Base-by-base conservation (phyloP, 2,797 vertebrate species). In the Esox lucius region DNA sequence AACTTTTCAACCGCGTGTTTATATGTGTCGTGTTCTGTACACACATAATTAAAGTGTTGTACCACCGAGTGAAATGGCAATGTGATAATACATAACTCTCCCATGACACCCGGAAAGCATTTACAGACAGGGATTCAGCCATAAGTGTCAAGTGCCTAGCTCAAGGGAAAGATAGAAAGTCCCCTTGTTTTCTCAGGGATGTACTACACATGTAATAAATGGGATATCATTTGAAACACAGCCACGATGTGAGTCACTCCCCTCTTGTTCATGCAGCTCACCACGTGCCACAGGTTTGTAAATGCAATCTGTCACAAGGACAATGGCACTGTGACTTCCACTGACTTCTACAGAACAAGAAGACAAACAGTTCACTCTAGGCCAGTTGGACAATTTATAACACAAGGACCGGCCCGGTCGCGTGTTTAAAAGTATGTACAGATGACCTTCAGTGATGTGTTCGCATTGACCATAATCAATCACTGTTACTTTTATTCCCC, bases 281-380 rank as follows among this genome's bases (percentile, higher is more conserved):
- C 31, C 9, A 28, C 22, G 61, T 51, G 74, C 77, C 59, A 24
- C 22, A 71, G 71, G 67, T 35, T 65, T 26, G 59, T 70, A 16
- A 66, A 6, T 24, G 53, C 4, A 12, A 68, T 84, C 71, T 75
- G 53, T 72, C 68, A 75, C 12, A 39, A 68, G 69, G 33, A 78
- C 56, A 79, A 80, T 59, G 78, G 56, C 62, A 71, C 72, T 56
- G 78, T 75, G 73, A 75, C 75, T 70, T 75, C 77, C 75, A 56
- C 78, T 84, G 77, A 83, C 81, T 79, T 64, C 78, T 49, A 67
- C 56, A 69, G 33, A 67, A 81, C 71, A 24, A 80, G 77, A 24
- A 16, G 24, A 80, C 75, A 73, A 69, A 75, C 66, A 53, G 26
- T 1, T 1, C n/a, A 73, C 75, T 70, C 74, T 77, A 70, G 68